These are phyloP conservation scores for Pangasianodon hypophthalmus DNA, from an alignment of 2,113 vertebrate species.

Conservation along the genomic window DNA sequence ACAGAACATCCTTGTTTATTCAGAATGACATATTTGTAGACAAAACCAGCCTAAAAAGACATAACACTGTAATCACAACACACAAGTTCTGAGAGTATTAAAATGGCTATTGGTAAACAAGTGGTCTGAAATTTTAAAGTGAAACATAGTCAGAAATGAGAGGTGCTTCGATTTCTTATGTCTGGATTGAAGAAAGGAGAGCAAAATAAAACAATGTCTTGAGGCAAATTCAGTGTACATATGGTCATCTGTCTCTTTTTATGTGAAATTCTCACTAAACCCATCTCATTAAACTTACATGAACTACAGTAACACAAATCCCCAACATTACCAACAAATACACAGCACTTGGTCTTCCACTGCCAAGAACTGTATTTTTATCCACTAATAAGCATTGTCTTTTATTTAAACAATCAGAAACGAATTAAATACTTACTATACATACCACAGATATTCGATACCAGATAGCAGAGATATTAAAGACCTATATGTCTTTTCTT, in stretches of 20 bases:
- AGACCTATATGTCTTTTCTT: neutral
- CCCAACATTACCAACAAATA: slow-evolving; percentile 8
- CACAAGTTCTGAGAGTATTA: neutral
- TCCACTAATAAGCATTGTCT: neutral
- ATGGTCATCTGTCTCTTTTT: neutral
- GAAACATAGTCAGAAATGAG: neutral
- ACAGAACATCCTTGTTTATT: slow-evolving; percentile 11
- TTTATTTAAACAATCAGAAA: neutral
- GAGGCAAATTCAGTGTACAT: neutral
- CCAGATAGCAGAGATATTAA: neutral
- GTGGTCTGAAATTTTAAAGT: neutral
- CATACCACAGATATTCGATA: neutral
- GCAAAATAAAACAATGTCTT: neutral
- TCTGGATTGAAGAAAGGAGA: neutral
- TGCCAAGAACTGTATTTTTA: neutral
- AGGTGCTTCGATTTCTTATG: neutral
- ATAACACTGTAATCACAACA: neutral
- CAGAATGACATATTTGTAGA: slow-evolving; percentile 6
- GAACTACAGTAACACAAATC: neutral
- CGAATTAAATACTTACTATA: neutral
- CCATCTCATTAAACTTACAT: neutral
- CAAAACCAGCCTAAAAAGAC: slow-evolving; percentile 22
- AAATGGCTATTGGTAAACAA: neutral
- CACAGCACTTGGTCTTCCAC: neutral
- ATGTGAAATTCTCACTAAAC: neutral